A percentile compares a stretch with the other conserved stretches of the same genome.
Conservation (phyloP, 2,113 vertebrate species). For the Myotis brandtii region DNA sequence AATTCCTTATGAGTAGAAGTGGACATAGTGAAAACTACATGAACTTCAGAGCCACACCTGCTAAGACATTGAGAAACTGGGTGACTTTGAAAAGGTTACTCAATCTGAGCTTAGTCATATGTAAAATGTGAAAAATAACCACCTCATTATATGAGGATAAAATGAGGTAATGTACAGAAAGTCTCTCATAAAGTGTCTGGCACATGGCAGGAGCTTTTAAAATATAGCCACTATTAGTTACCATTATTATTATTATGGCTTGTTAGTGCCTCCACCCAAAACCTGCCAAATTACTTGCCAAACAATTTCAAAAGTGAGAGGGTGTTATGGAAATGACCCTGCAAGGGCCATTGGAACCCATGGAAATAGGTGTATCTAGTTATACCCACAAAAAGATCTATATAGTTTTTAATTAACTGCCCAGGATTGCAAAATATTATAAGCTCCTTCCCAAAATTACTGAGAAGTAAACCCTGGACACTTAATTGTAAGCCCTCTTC, state of each 20-base stretch:
- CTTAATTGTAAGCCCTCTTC: neutral
- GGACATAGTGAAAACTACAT: neutral
- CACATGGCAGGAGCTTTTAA: neutral
- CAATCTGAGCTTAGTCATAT: constrained; percentile 43
- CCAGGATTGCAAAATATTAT: neutral
- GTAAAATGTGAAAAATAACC: constrained; percentile 54
- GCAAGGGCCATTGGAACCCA: neutral
- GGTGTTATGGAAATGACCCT: neutral
- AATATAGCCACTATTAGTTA: neutral
- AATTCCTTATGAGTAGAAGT: neutral
- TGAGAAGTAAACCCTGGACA: neutral
- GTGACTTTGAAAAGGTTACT: neutral
- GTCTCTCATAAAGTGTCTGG: neutral
- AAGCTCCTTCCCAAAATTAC: neutral
- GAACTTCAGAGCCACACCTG: neutral
- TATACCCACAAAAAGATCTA: neutral
- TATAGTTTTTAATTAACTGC: neutral
- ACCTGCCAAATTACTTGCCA: neutral
- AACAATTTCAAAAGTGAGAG: neutral
- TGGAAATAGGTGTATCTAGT: neutral
- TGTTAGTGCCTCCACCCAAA: constrained; percentile 1
- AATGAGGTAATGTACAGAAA: constrained; percentile 5
- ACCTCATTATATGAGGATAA: constrained; percentile 23
- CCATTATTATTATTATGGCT: neutral
- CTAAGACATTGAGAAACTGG: neutral